Evolutionary conservation across 2,797 vertebrate genomes (phyloP).

Genomic region (Bovichtus diacanthus): DNA sequence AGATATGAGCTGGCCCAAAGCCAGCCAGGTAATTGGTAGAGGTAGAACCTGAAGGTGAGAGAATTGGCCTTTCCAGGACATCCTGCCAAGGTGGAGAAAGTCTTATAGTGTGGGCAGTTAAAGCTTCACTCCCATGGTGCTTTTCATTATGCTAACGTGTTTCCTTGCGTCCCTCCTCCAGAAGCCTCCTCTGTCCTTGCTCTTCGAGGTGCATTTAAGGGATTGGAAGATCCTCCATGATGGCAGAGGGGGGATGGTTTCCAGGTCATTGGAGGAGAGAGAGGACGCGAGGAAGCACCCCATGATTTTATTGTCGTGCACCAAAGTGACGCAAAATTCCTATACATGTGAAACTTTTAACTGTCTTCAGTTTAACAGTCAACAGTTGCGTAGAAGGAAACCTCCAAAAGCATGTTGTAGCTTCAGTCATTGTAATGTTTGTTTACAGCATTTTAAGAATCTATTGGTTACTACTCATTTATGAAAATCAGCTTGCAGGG

Average conservation of each 20-base stretch:
- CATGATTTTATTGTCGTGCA: not conserved
- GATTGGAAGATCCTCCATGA: too few species aligned
- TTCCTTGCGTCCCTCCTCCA: too few species aligned
- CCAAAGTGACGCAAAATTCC: not conserved
- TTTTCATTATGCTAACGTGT: too few species aligned
- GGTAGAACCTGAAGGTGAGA: slow-evolving; percentile 7
- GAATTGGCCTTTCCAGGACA: not conserved
- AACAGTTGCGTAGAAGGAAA: not conserved
- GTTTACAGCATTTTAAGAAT: not conserved
- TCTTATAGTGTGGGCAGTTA: not conserved
- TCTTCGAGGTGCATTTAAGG: too few species aligned
- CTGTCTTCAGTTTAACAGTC: not conserved
- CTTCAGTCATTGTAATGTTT: not conserved
- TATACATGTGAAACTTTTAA: not conserved
- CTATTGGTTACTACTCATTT: not conserved
- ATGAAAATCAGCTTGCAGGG: not conserved
- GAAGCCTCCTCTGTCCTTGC: too few species aligned
- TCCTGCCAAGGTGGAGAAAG: not conserved
- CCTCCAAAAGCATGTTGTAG: not conserved
- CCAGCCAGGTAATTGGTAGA: slow-evolving; percentile 12
- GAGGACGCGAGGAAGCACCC: too few species aligned
- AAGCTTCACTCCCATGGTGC: not conserved
- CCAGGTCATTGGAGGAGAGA: too few species aligned
- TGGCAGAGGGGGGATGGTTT: too few species aligned
- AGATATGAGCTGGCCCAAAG: slow-evolving; percentile 29